Percentiles rank a stretch among this genome's conserved stretches.
phyloP scores from a whole-genome alignment of 2,113 vertebrate species.

The Dolichotis patagonum region DNA sequence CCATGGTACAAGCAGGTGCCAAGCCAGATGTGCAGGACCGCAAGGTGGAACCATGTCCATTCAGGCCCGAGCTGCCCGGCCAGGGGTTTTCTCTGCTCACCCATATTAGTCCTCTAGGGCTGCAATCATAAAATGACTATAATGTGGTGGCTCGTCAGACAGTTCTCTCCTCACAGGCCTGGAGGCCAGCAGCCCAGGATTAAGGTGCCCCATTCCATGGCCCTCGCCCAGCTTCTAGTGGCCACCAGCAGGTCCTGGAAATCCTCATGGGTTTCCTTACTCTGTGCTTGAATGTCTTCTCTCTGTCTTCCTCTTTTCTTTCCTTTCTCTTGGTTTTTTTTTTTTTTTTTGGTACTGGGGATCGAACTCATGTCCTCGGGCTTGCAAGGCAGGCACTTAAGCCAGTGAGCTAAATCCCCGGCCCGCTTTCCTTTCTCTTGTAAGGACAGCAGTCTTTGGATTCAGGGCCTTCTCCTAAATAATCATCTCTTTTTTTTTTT shows the following conservation, averaged over 20 bases:
- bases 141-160: neutral
- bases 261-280: neutral
- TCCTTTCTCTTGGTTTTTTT: neutral
- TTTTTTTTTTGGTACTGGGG: too few species aligned
- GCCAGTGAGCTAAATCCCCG: too few species aligned
- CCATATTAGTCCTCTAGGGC: neutral
- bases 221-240: neutral
- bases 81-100: neutral
- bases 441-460: neutral
- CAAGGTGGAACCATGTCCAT: neutral
- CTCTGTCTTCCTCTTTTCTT: neutral
- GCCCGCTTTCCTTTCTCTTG: neutral
- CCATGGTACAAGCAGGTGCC: neutral
- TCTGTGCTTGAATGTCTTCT: neutral
- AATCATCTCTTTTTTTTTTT: neutral
- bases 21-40: neutral
- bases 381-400: too few species aligned
- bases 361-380: too few species aligned
- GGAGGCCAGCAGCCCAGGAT: neutral
- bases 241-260: accelerated
- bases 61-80: neutral
- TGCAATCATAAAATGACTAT: neutral
- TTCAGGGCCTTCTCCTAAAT: neutral
- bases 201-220: neutral
- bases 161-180: neutral